Percentiles rank a stretch among this genome's conserved stretches.
These are phyloP conservation scores for Drosophila meridiana DNA, from an alignment of 2,888 invertebrate species.

Conservation along the genomic window DNA sequence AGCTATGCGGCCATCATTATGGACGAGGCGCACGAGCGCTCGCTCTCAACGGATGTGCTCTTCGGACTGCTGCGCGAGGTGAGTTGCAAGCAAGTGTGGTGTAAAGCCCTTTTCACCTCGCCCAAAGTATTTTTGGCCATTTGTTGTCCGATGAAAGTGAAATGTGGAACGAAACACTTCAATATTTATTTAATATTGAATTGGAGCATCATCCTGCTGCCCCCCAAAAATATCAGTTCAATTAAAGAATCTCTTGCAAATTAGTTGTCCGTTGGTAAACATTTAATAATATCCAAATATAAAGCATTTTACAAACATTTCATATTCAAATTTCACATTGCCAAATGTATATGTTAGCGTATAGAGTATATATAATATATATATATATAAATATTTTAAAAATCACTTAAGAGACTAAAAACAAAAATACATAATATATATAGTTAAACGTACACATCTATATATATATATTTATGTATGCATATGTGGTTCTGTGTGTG, in stretches of 20 bases:
- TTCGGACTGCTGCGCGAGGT: conserved; percentile 98
- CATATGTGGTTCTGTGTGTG: not conserved
- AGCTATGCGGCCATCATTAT: conserved; percentile 99
- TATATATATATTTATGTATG: not conserved
- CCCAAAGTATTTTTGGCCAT: too few relatives aligned
- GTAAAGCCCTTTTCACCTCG: not conserved
- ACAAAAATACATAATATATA: conserved; percentile 31
- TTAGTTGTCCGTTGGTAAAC: conserved; percentile 59
- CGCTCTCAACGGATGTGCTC: conserved; percentile 98
- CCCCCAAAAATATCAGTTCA: too few relatives aligned
- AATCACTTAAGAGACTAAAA: conserved; percentile 45
- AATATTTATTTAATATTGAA: too few relatives aligned
- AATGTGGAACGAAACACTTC: too few relatives aligned
- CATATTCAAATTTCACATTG: conserved; percentile 63
- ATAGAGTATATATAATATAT: conserved; percentile 42
- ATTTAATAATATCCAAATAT: conserved; percentile 77
- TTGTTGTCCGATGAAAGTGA: not conserved
- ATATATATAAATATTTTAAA: conserved; percentile 47
- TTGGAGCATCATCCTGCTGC: too few relatives aligned
- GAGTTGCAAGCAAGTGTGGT: conserved; percentile 81
- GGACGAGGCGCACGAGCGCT: conserved; percentile 99
- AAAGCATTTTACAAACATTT: conserved; percentile 75
- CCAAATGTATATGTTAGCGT: conserved; percentile 51
- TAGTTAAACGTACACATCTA: conserved; percentile 14
- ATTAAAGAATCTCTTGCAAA: conserved; percentile 7